Evolutionary conservation across 2,797 vertebrate genomes (phyloP).

Genomic region (Argentina silus): DNA sequence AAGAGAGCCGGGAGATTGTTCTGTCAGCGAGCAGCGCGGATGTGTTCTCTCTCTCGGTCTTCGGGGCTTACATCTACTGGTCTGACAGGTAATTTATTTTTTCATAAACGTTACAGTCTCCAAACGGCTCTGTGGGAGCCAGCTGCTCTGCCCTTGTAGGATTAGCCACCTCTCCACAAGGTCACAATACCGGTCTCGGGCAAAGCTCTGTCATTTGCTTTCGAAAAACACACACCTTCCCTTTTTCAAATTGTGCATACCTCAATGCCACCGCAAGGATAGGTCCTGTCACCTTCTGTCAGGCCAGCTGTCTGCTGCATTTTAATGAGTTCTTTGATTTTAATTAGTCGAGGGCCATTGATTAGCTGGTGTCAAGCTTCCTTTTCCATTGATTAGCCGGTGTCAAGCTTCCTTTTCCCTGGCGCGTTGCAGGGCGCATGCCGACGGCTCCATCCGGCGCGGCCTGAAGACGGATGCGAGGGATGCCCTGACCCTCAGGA

Average conservation of each 20-base stretch:
- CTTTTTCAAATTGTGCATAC: conserved; percentile 39
- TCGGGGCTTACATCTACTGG: conserved; percentile 91
- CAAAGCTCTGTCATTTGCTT: conserved; percentile 49
- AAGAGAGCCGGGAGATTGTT: conserved; percentile 83
- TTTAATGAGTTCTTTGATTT: conserved; percentile 69
- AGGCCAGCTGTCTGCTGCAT: conserved; percentile 59
- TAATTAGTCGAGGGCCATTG: conserved; percentile 73
- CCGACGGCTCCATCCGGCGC: conserved; percentile 88
- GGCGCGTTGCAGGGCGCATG: conserved; percentile 78
- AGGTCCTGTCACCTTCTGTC: conserved; percentile 58
- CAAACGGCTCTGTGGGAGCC: conserved; percentile 68
- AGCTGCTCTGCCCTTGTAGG: conserved; percentile 72
- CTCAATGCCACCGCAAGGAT: conserved; percentile 56
- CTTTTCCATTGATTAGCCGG: neutral
- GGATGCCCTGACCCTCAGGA: conserved; percentile 81
- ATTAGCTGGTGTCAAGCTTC: conserved; percentile 46
- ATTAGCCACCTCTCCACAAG: conserved; percentile 73
- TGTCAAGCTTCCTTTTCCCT: conserved; percentile 9
- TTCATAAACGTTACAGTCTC: conserved; percentile 77
- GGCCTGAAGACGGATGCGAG: conserved; percentile 84
- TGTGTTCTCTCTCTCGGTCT: conserved; percentile 88
- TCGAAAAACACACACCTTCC: conserved; percentile 46
- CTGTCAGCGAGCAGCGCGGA: conserved; percentile 86
- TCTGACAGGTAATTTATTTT: conserved; percentile 94
- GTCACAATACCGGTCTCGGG: conserved; percentile 50